These are phyloP conservation scores for Cepaea nemoralis DNA, from an alignment of 1,140 invertebrate genomes.

Conservation along the genomic window DNA sequence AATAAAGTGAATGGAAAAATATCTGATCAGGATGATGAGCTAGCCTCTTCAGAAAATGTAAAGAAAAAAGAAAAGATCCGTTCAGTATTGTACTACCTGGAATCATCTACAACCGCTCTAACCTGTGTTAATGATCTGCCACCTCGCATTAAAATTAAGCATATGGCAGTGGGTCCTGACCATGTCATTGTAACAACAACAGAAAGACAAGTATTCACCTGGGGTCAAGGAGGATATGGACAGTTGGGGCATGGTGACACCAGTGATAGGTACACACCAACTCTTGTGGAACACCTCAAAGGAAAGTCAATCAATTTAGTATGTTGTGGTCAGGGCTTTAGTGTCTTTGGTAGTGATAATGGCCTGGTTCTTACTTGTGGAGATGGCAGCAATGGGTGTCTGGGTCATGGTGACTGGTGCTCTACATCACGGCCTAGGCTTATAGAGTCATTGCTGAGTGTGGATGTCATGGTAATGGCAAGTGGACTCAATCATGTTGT, in stretches of 20 bases:
- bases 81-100: slow-evolving; percentile 73
- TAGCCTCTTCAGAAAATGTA: slow-evolving; percentile 47
- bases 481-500: slow-evolving; percentile 80
- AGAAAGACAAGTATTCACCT: slow-evolving; percentile 80
- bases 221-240: slow-evolving; percentile 80
- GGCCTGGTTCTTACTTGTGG: slow-evolving; percentile 83
- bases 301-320: slow-evolving; percentile 76
- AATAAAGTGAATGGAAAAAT: slow-evolving; percentile 55
- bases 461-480: slow-evolving; percentile 78
- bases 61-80: slow-evolving; percentile 55
- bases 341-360: slow-evolving; percentile 79
- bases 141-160: slow-evolving; percentile 71
- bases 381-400: slow-evolving; percentile 77
- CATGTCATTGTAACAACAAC: slow-evolving; percentile 81
- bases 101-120: slow-evolving; percentile 66
- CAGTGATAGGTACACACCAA: slow-evolving; percentile 75
- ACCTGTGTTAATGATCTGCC: slow-evolving; percentile 70
- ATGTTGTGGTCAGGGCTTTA: slow-evolving; percentile 73
- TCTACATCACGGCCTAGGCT: slow-evolving; percentile 77
- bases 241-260: slow-evolving; percentile 79
- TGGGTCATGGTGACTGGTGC: slow-evolving; percentile 80
- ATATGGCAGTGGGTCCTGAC: slow-evolving; percentile 77
- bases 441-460: slow-evolving; percentile 76
- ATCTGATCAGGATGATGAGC: slow-evolving; percentile 64
- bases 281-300: slow-evolving; percentile 76